These are phyloP conservation scores for Turnix velox DNA, from an alignment of 2,113 vertebrate species.

Conservation along the genomic window DNA sequence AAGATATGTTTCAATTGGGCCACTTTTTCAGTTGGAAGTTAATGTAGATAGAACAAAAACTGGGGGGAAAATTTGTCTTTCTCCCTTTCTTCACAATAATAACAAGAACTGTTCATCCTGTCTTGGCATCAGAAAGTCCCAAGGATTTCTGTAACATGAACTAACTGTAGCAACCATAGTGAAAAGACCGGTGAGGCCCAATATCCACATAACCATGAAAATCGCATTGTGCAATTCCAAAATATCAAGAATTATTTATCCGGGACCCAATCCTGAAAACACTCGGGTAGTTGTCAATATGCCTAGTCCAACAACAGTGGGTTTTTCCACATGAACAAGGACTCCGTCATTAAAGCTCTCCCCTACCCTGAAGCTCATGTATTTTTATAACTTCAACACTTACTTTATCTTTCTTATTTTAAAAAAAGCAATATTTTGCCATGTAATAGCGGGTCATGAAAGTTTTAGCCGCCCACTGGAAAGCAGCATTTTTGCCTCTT, in stretches of 20 bases:
- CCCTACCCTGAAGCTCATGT: not conserved
- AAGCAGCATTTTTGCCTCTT: not conserved
- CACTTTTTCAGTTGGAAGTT: not conserved
- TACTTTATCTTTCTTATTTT: not conserved
- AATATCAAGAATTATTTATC: not conserved
- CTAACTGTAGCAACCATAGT: not conserved
- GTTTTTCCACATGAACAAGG: not conserved
- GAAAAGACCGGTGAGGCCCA: not conserved
- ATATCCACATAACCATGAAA: not conserved
- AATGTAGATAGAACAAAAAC: not conserved
- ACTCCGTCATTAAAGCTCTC: not conserved
- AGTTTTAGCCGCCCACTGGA: not conserved
- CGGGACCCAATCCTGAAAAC: not conserved
- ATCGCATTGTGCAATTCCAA: not conserved
- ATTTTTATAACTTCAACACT: not conserved
- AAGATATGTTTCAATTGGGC: not conserved
- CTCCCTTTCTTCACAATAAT: not conserved
- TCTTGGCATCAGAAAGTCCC: not conserved
- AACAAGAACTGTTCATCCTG: not conserved
- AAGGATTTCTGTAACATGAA: not conserved
- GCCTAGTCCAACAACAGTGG: not conserved
- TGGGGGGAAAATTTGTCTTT: not conserved
- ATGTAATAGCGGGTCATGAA: not conserved
- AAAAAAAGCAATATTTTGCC: not conserved
- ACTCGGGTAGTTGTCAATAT: not conserved